Conservation (phyloP, 2,113 vertebrate genomes). For the Diadophis punctatus region DNA sequence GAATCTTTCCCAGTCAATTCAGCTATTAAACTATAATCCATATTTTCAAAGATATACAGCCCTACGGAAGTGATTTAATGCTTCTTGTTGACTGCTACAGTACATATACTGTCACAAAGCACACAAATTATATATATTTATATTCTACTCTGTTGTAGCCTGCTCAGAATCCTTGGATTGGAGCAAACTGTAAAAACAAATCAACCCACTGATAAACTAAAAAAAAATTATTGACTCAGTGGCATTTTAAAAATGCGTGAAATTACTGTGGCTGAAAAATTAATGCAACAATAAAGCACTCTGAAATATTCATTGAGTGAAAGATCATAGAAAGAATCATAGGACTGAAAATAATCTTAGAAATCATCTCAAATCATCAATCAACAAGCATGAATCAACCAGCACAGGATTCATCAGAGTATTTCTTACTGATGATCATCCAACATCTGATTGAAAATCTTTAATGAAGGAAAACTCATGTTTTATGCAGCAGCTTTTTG, state of each 20-base stretch:
- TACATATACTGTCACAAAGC: background rate
- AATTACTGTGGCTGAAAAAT: background rate
- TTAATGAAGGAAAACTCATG: background rate
- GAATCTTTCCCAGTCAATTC: background rate
- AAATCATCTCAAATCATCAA: background rate
- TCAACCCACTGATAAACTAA: too few species aligned
- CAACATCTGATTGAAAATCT: background rate
- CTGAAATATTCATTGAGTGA: background rate
- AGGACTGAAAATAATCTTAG: background rate
- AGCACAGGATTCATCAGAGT: background rate
- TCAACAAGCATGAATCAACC: too few species aligned
- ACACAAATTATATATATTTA: background rate
- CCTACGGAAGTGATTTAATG: background rate
- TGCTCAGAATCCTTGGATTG: background rate
- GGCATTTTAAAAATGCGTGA: background rate
- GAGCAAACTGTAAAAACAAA: background rate
- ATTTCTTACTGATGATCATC: background rate
- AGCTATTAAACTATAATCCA: background rate
- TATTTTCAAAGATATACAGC: background rate
- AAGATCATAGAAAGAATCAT: background rate
- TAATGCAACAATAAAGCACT: background rate
- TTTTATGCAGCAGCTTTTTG: background rate
- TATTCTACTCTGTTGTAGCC: background rate
- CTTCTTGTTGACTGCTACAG: background rate
- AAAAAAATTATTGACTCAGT: too few species aligned